A percentile compares a stretch with the other conserved stretches of the same genome.
Conservation (phyloP, 2,888 invertebrate species). For the Kryphioiulus occultus region DNA sequence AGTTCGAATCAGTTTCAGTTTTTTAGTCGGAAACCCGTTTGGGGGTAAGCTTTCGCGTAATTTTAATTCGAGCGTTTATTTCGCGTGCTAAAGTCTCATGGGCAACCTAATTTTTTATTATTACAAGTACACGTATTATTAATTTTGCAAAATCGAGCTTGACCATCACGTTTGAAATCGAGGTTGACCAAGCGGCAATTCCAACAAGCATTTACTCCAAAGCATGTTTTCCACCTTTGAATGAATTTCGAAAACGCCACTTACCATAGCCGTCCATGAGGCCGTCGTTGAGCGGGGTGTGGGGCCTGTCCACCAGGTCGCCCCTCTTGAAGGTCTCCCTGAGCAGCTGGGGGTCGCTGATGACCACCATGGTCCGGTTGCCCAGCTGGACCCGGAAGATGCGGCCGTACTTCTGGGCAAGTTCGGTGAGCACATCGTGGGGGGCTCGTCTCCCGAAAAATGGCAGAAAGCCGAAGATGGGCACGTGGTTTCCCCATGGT, state of each 20-base stretch:
- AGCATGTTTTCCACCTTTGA: too few species aligned
- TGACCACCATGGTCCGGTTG: constrained; percentile 63
- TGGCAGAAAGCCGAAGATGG: constrained; percentile 75
- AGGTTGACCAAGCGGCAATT: too few species aligned
- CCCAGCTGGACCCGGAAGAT: constrained; percentile 49
- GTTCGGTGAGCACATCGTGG: constrained; percentile 72
- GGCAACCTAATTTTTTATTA: background rate
- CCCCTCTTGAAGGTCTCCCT: constrained; percentile 77
- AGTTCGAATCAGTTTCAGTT: background rate
- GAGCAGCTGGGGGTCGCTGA: constrained; percentile 77
- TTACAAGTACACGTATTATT: background rate
- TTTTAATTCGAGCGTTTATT: background rate
- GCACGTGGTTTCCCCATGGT: constrained; percentile 50
- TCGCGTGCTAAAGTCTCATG: background rate
- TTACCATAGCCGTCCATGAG: constrained; percentile 88
- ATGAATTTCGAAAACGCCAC: constrained; percentile 56
- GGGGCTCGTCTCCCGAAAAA: constrained; percentile 71
- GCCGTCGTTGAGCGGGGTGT: constrained; percentile 75
- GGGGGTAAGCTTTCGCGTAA: background rate
- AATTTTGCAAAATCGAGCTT: background rate
- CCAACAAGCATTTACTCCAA: too few species aligned
- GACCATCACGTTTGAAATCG: background rate
- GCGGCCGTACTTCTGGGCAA: constrained; percentile 75
- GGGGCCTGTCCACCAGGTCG: constrained; percentile 78
- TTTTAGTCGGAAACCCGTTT: background rate